Base-by-base conservation (phyloP, 2,888 invertebrate species). In the Belgica antarctica region DNA sequence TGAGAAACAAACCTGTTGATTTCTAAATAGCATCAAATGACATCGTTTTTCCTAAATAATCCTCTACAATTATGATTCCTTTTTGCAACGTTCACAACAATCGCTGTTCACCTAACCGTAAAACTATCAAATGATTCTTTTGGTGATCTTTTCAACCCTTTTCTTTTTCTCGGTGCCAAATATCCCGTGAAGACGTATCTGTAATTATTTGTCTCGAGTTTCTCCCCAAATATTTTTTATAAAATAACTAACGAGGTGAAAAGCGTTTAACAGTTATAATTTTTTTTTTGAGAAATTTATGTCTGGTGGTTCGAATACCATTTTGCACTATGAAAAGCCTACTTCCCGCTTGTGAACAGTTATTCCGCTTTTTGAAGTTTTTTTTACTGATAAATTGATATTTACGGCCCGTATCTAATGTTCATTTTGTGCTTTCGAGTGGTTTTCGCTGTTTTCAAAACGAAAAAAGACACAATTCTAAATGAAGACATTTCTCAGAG, bases 321-420 rank as follows among this genome's bases (percentile, higher is more conserved):
- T 46, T 65, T 25, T 46, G 65, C 65, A 65, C 15, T 27, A 7
- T 41, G 3, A 17, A n/a, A 12, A 22, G 12, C 46, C 47, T 15
- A 68, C 68, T 57, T 57, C 31, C 57, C 57, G 68, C 68, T 68
- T 57, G 52, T 68, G 27, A 68, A 68, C 68, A 68, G 68, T 68
- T 68, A 68, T 22, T n/a, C 22, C n/a, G n/a, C 31, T 63, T 63
- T 63, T 19, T 19, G 25, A 66, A 47, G 19, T 15, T 46, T 10
- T n/a, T 22, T 15, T 1, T 3, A 12, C 62, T 17, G 17, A 68
- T 41, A 57, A 57, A 57, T 70, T 70, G 70, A 70, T 70, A 70
- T 70, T 70, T 70, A 70, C 41, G 36, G 59, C 61, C 70, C 70
- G 61, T 61, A 61, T 70, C 70, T 70, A 70, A 70, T 70, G 70